Conservation (phyloP, 1,140 invertebrate genomes). For the Drosophila trapezifrons region DNA sequence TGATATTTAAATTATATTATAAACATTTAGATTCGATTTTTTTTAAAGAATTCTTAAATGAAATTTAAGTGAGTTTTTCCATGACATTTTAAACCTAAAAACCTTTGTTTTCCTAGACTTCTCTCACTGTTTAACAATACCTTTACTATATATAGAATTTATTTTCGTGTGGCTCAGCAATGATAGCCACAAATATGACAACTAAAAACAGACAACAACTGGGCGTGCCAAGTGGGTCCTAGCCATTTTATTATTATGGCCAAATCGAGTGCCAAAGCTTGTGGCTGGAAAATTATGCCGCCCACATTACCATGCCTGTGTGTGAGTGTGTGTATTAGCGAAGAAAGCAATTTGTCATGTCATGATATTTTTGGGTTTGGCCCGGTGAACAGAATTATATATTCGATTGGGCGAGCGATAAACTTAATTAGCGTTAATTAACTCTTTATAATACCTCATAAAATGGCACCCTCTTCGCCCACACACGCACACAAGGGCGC, state of each 20-base stretch:
- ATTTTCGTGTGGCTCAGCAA: slow-evolving; percentile 44
- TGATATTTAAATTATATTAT: too few species aligned
- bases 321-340: slow-evolving; percentile 3
- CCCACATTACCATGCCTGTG: slow-evolving; percentile 9
- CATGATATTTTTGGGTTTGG: slow-evolving; percentile 35
- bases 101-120: not conserved
- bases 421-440: slow-evolving; percentile 48
- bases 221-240: slow-evolving; percentile 65
- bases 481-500: slow-evolving; percentile 3
- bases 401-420: slow-evolving; percentile 19
- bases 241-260: slow-evolving; percentile 64
- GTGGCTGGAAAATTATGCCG: slow-evolving; percentile 48
- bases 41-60: too few species aligned
- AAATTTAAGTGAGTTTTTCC: too few species aligned
- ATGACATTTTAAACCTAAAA: too few species aligned
- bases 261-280: slow-evolving; percentile 63
- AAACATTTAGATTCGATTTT: too few species aligned
- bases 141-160: slow-evolving; percentile 3
- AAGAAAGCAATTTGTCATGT: slow-evolving; percentile 34
- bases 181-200: slow-evolving; percentile 74
- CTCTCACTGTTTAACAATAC: not conserved
- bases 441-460: slow-evolving; percentile 29
- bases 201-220: slow-evolving; percentile 39
- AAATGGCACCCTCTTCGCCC: slow-evolving; percentile 4
- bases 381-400: slow-evolving; percentile 4